Evolutionary conservation across 2,113 vertebrate species (phyloP), one percentile per base, ranked within the genome.

Genomic region (Edolisoma coerulescens): DNA sequence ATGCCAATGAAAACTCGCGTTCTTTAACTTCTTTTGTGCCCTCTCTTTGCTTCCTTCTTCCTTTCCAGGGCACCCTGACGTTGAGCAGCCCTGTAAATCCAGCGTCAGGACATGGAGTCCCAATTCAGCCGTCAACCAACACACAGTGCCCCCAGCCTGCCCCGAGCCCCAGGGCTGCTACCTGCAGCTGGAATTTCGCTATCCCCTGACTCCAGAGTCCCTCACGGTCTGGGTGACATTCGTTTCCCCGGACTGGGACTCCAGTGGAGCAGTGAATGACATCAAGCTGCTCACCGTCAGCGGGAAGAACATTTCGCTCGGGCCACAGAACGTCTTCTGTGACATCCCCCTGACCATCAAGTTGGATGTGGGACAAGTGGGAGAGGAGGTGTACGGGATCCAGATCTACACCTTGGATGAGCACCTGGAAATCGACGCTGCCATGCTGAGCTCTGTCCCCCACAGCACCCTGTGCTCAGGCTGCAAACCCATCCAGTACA

Each of bases 71-170:
- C 99, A 99, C 77, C 99, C 99, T 84, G 99, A 99, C 10, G 99
- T 99, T 64, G 99, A 99, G 95, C 99, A 99, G 94, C 98, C 98
- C 18, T 99, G 99, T 83, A 99, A 99, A 95, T 98, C 99, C 94
- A 99, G 99, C 9, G 99, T 99, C 56, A 98, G 98, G 54, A 99
- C 99, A 0, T 99, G 99, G 99, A 99, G 99, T 65, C 99, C 99
- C 57, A 99, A 99, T 83, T 98, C 99, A 0, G 98, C 99, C 7
- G 99, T 98, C 57, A 99, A 99, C 97, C 96, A 98, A 59, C 96
- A 98, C 83, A 93, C 98, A 14, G 91, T 99, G 95, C 97, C 98
- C 96, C 91, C 99, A 63, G 61, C 98, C 77, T 98, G 98, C 30
- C 99, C 98, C 21, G 99, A 98, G 98, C 99, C 81, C 94, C 98